Conservation (phyloP, 2,113 vertebrate genomes). For the Chionis minor region DNA sequence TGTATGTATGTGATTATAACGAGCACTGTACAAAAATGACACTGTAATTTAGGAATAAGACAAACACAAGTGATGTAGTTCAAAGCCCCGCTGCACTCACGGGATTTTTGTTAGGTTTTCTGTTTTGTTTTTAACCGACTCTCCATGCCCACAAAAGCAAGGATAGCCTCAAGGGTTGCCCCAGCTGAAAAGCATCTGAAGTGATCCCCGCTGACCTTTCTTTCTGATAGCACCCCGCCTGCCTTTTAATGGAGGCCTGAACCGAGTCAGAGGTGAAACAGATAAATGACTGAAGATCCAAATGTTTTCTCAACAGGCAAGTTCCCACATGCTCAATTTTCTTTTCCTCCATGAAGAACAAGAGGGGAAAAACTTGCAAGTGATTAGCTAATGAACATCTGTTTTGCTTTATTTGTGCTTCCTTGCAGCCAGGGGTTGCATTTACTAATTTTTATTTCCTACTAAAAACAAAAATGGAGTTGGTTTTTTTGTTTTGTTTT, state of each 20-base stretch:
- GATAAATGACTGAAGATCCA: slow-evolving; percentile 65
- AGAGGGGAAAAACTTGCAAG: slow-evolving; percentile 37
- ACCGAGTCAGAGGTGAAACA: slow-evolving; percentile 57
- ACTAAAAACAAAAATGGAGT: slow-evolving; percentile 25
- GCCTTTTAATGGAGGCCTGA: slow-evolving; percentile 44
- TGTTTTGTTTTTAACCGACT: not conserved
- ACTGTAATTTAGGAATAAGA: slow-evolving; percentile 6
- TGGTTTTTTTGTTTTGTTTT: not conserved
- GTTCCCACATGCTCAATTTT: slow-evolving; percentile 59
- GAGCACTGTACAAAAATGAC: not conserved
- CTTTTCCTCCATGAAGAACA: slow-evolving; percentile 42
- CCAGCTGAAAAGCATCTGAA: slow-evolving; percentile 56
- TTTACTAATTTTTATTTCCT: slow-evolving; percentile 64
- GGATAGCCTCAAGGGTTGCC: slow-evolving; percentile 41
- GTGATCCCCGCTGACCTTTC: slow-evolving; percentile 67
- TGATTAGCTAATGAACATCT: slow-evolving; percentile 66
- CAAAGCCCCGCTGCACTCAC: not conserved
- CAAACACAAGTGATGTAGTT: slow-evolving; percentile 10
- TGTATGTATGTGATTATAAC: not conserved
- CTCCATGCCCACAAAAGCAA: not conserved
- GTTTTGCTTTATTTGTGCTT: slow-evolving; percentile 59
- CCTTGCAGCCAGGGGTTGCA: slow-evolving; percentile 51
- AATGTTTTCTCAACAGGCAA: slow-evolving; percentile 57
- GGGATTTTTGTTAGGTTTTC: not conserved
- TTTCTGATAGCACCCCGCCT: slow-evolving; percentile 46